A percentile compares a stretch with the other conserved stretches of the same genome.
Evolutionary conservation across 2,113 vertebrate species (phyloP).

Genomic region (Phaethon lepturus): DNA sequence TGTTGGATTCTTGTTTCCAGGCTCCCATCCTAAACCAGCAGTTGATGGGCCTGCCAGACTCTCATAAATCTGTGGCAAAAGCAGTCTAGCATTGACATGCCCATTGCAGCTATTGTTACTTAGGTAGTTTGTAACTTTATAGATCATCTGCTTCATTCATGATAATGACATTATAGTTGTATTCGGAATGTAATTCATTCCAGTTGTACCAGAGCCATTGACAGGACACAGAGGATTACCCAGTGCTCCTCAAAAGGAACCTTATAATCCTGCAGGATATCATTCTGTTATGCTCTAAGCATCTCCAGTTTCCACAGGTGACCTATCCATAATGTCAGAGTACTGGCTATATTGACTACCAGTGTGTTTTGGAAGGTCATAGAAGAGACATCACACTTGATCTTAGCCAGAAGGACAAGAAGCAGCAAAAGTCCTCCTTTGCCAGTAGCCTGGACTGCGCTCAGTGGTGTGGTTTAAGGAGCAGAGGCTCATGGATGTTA

Average conservation of each 20-base stretch:
- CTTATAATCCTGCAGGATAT: not conserved
- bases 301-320: not conserved
- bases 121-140: not conserved
- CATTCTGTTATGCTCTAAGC: not conserved
- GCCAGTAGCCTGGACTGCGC: not conserved
- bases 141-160: not conserved
- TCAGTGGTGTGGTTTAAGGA: not conserved
- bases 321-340: not conserved
- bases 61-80: not conserved
- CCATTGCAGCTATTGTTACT: not conserved
- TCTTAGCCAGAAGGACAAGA: too few species aligned
- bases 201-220: not conserved
- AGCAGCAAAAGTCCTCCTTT: not conserved
- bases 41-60: not conserved
- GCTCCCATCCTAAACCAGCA: not conserved
- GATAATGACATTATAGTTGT: not conserved
- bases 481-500: not conserved
- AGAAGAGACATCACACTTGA: too few species aligned
- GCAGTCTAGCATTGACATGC: not conserved
- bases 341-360: rapidly evolving
- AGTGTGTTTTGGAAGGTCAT: not conserved
- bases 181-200: too few species aligned
- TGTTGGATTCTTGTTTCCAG: not conserved
- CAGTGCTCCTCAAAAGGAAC: not conserved
- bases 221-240: not conserved